Evolutionary conservation across 2,113 vertebrate species (phyloP).

Genomic region (Elgaria multicarinata): DNA sequence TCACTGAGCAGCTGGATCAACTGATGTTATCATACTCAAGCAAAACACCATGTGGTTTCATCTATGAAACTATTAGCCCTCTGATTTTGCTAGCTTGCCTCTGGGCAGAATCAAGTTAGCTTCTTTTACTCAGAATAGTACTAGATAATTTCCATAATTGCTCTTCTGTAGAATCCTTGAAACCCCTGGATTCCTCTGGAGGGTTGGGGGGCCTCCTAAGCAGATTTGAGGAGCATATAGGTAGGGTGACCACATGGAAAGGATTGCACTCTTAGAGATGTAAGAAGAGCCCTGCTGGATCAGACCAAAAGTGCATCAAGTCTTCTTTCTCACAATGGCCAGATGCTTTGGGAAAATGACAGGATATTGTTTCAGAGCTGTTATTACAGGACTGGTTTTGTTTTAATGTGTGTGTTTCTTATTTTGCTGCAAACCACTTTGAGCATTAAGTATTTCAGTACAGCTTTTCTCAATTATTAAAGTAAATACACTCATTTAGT

Average conservation of each 20-base stretch:
- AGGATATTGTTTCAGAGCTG: not conserved
- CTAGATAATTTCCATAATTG: not conserved
- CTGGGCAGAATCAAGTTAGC: slow-evolving; percentile 21
- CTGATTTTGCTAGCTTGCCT: slow-evolving; percentile 49
- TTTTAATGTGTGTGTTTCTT: not conserved
- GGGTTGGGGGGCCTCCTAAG: too few species aligned
- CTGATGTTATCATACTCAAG: slow-evolving; percentile 25
- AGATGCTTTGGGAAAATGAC: not conserved
- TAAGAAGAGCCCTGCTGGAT: too few species aligned
- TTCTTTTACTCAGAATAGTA: slow-evolving; percentile 16
- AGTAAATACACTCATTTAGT: not conserved
- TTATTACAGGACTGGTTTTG: not conserved
- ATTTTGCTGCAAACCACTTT: not conserved
- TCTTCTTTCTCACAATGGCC: not conserved
- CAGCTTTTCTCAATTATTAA: too few species aligned
- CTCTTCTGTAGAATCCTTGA: too few species aligned
- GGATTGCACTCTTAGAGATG: too few species aligned
- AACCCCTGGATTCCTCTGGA: slow-evolving; percentile 28
- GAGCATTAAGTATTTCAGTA: too few species aligned
- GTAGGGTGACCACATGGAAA: too few species aligned
- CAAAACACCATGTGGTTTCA: slow-evolving; percentile 55
- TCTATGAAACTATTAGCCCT: slow-evolving; percentile 33
- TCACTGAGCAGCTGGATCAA: slow-evolving; percentile 39
- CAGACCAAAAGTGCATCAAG: not conserved
- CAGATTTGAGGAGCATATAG: not conserved